Evolutionary conservation across 1,140 invertebrate species (phyloP).

Genomic region (Zaprionus nigranus): DNA sequence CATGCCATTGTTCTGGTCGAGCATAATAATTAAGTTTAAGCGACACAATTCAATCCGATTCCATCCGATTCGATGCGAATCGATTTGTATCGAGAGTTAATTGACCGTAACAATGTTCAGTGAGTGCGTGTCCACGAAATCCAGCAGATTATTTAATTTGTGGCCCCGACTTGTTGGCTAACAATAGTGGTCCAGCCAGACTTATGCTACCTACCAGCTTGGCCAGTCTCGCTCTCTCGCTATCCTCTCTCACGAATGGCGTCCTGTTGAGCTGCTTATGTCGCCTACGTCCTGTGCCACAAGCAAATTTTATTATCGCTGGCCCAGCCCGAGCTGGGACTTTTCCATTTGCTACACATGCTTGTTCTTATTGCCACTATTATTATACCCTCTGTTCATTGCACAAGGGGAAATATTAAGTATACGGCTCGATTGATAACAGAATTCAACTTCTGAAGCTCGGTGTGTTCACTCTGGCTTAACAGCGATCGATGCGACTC

Average conservation of each 20-base stretch:
- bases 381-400: neutral
- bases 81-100: slow-evolving; percentile 36
- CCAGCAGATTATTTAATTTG: slow-evolving; percentile 25
- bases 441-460: neutral
- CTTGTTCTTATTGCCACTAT: slow-evolving; percentile 12
- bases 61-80: neutral
- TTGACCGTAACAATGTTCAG: slow-evolving; percentile 37
- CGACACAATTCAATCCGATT: slow-evolving; percentile 10
- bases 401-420: neutral
- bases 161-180: slow-evolving; percentile 12
- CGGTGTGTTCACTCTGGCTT: too few species aligned
- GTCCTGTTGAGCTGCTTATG: slow-evolving; percentile 67
- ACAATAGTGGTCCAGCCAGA: neutral
- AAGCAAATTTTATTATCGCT: slow-evolving; percentile 69
- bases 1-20: neutral
- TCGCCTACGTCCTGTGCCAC: slow-evolving; percentile 45
- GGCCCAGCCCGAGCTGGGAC: slow-evolving; percentile 9
- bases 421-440: neutral
- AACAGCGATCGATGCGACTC: too few species aligned
- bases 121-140: slow-evolving; percentile 2
- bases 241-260: neutral
- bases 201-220: neutral
- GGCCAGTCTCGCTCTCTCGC: neutral
- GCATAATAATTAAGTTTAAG: slow-evolving; percentile 25
- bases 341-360: slow-evolving; percentile 1